Evolutionary conservation across 2,888 invertebrate genomes (phyloP).

Genomic region (Drosophila greeni): DNA sequence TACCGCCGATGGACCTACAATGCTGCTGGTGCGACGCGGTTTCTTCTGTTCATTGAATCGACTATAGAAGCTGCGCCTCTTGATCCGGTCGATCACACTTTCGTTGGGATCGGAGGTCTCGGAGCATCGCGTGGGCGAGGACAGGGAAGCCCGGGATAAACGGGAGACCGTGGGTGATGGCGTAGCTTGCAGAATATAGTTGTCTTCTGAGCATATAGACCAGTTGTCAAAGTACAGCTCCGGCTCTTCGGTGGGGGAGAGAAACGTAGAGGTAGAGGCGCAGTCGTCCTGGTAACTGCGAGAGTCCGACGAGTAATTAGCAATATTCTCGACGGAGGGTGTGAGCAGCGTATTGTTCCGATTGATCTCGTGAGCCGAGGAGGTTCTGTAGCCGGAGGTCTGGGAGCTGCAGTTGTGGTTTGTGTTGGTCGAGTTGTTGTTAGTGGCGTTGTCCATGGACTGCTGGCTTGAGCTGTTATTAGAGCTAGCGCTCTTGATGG

Average conservation of each 20-base stretch:
- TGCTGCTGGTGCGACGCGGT: conserved; percentile 84
- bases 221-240: conserved; percentile 83
- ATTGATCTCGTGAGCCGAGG: conserved; percentile 77
- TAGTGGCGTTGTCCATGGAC: conserved; percentile 64
- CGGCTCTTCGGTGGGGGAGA: conserved; percentile 83
- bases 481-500: conserved; percentile 65
- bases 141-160: conserved; percentile 79
- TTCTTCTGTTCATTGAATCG: conserved; percentile 93
- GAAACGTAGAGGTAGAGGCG: conserved; percentile 78
- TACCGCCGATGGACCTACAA: conserved; percentile 82
- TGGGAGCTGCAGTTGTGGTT: conserved; percentile 74
- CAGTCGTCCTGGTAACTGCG: conserved; percentile 78
- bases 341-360: conserved; percentile 73
- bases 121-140: conserved; percentile 76
- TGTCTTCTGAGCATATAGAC: conserved; percentile 83
- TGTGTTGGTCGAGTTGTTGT: conserved; percentile 68
- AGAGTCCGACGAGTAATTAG: conserved; percentile 78
- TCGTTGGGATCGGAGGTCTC: conserved; percentile 81
- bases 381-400: conserved; percentile 73
- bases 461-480: conserved; percentile 67
- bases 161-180: conserved; percentile 77
- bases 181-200: conserved; percentile 75
- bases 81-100: conserved; percentile 90
- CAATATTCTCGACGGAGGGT: conserved; percentile 77
- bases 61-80: conserved; percentile 92